Base-by-base conservation (phyloP, 2,888 invertebrate species). In the Amphipyra berbera region DNA sequence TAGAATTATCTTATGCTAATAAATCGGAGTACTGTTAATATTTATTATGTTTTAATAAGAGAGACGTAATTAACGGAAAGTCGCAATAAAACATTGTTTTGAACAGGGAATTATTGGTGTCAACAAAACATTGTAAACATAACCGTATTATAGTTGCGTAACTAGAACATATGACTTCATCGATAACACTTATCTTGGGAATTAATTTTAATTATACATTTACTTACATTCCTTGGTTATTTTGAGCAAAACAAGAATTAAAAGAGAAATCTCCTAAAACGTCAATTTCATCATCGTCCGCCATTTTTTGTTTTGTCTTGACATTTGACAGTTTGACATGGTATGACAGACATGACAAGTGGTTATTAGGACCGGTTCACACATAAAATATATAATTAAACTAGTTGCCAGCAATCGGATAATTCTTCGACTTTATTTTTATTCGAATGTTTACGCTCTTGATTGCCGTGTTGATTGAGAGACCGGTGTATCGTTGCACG, bases 221-320 rank as follows among this genome's bases (percentile, higher is more conserved):
- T 68, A 95, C 95, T 95, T 86, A 96, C 96, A 96, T 95, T 88
- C 95, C 95, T 79, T 95, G 93, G 79, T 93, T 96, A 81, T 95
- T 96, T 89, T 95, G 96, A 45, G 95, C 94, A 77, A 96, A 91
- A 82, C 96, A 95, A 82, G 95, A 95, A 92, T 96, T 96, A 87
- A 96, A 95, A 70, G 96, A 96, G 88, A 96, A 97, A 93, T 97
- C 97, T 70, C 97, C 97, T 79, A 97, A 93, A 85, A 97, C 93
- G 91, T 97, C 97, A 84, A 97, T 96, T 92, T 97, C 97, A 76
- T 97, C 97, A 57, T 97, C 97, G 76, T 96, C 96, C 80, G 96
- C 96, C 96, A 96, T 96, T 81, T 88, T 91, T 80, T 44, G 65
- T 76, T 76, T 67, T 42, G 14, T 33, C 14, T 40, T 52, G 49